These are phyloP conservation scores for Apodemia hepburni DNA, from an alignment of 2,888 invertebrate genomes.

Conservation along the genomic window DNA sequence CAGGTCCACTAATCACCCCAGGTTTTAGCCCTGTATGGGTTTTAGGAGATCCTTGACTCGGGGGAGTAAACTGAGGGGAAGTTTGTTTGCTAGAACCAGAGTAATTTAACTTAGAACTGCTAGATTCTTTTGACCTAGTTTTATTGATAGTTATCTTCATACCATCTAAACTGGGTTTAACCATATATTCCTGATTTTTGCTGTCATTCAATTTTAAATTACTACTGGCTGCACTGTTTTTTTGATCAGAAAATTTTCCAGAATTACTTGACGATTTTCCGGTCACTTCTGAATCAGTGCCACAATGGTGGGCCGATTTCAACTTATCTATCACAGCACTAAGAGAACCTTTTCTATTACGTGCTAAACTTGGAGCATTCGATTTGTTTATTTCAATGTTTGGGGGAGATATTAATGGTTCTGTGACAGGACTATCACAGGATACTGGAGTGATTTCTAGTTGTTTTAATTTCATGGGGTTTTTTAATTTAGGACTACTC, in stretches of 20 bases:
- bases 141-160: slow-evolving; percentile 96
- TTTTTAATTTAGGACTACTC: slow-evolving; percentile 84
- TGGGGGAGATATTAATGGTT: slow-evolving; percentile 70
- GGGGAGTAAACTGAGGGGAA: slow-evolving; percentile 67
- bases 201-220: slow-evolving; percentile 62
- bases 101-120: slow-evolving; percentile 65
- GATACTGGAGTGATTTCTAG: slow-evolving; percentile 81
- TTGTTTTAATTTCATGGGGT: slow-evolving; percentile 84
- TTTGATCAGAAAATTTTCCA: slow-evolving; percentile 71
- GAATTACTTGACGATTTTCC: slow-evolving; percentile 67
- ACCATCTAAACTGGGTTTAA: slow-evolving; percentile 93
- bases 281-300: slow-evolving; percentile 72
- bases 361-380: slow-evolving; percentile 79
- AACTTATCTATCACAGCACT: slow-evolving; percentile 93
- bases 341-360: slow-evolving; percentile 87
- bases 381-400: slow-evolving; percentile 81
- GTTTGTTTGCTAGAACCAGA: slow-evolving; percentile 71
- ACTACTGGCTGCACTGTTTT: slow-evolving; percentile 59
- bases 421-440: slow-evolving; percentile 66
- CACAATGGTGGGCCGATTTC: slow-evolving; percentile 86
- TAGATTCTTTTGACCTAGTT: slow-evolving; percentile 87
- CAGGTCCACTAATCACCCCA: slow-evolving; percentile 92
- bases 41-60: slow-evolving; percentile 85
- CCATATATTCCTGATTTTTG: slow-evolving; percentile 92
- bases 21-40: slow-evolving; percentile 92